Evolutionary conservation across 2,888 invertebrate species (phyloP).

Genomic region (Galerucella nymphaeae): DNA sequence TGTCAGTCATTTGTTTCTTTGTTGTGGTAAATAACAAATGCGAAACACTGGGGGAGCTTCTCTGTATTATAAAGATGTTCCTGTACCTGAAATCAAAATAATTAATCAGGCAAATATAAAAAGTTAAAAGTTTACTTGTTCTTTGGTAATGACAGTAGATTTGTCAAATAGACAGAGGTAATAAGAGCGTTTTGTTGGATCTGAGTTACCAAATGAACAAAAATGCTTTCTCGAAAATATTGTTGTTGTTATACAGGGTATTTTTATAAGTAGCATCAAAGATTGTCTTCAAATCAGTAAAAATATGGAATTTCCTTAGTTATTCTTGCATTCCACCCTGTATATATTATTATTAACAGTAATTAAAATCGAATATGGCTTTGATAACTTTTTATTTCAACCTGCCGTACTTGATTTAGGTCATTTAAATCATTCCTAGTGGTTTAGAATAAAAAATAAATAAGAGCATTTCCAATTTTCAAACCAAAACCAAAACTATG

Average conservation of each 20-base stretch:
- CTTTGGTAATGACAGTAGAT: slow-evolving; percentile 26
- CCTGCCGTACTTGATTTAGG: slow-evolving; percentile 7
- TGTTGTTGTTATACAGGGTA: neutral
- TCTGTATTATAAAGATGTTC: slow-evolving; percentile 50
- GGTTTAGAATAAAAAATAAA: slow-evolving; percentile 28
- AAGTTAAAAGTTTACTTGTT: slow-evolving; percentile 31
- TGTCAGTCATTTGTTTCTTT: slow-evolving; percentile 56
- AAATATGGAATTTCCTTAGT: too few relatives aligned
- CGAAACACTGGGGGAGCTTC: slow-evolving; percentile 50
- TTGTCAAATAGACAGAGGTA: slow-evolving; percentile 30
- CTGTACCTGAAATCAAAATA: slow-evolving; percentile 46
- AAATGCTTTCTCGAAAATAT: neutral
- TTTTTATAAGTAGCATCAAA: too few relatives aligned
- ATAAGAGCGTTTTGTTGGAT: neutral
- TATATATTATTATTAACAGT: too few relatives aligned
- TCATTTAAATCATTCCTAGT: slow-evolving; percentile 34
- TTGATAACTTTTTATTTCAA: too few relatives aligned
- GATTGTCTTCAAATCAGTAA: too few relatives aligned
- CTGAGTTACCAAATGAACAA: neutral
- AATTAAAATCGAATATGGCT: too few relatives aligned
- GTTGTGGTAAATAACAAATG: slow-evolving; percentile 55
- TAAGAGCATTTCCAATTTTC: slow-evolving; percentile 7
- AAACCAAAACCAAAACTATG: slow-evolving; percentile 49
- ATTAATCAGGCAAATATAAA: slow-evolving; percentile 44
- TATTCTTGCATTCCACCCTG: too few relatives aligned